Conservation (phyloP, 2,888 invertebrate genomes). For the Ecliptopera silaceata region DNA sequence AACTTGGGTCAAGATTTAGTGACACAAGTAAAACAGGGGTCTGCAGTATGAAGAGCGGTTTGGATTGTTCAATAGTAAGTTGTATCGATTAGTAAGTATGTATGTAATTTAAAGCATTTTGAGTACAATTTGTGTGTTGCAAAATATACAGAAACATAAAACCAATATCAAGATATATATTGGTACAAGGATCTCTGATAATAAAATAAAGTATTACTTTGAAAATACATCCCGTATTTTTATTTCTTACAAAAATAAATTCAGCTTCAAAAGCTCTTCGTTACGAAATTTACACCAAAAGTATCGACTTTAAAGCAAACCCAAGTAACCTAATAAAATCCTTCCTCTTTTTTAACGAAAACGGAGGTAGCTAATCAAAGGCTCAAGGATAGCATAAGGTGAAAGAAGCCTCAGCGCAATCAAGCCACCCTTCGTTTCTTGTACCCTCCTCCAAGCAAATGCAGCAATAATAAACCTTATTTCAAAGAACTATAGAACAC, state of each 20-base stretch:
- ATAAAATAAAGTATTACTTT: neutral
- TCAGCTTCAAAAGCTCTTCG: constrained; percentile 33
- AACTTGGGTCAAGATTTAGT: constrained; percentile 42
- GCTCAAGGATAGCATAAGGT: constrained; percentile 59
- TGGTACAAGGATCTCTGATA: too few species aligned
- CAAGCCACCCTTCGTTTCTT: constrained; percentile 54
- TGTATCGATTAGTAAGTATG: too few species aligned
- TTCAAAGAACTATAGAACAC: constrained; percentile 7
- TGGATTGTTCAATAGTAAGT: neutral
- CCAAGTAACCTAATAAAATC: constrained; percentile 27
- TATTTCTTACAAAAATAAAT: neutral
- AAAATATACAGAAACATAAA: neutral
- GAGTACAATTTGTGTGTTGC: neutral
- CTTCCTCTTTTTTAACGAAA: constrained; percentile 35
- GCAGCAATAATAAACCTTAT: constrained; percentile 24
- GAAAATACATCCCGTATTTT: neutral
- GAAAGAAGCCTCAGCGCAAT: constrained; percentile 67
- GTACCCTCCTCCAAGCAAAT: constrained; percentile 20
- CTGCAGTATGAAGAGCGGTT: neutral
- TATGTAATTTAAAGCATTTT: too few species aligned
- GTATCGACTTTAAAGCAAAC: constrained; percentile 26
- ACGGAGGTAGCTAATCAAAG: constrained; percentile 66
- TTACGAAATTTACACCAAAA: constrained; percentile 32
- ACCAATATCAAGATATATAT: too few species aligned
- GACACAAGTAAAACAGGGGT: constrained; percentile 32